phyloP scores from a whole-genome alignment of 2,888 invertebrate species.

The Drosophila mimica region DNA sequence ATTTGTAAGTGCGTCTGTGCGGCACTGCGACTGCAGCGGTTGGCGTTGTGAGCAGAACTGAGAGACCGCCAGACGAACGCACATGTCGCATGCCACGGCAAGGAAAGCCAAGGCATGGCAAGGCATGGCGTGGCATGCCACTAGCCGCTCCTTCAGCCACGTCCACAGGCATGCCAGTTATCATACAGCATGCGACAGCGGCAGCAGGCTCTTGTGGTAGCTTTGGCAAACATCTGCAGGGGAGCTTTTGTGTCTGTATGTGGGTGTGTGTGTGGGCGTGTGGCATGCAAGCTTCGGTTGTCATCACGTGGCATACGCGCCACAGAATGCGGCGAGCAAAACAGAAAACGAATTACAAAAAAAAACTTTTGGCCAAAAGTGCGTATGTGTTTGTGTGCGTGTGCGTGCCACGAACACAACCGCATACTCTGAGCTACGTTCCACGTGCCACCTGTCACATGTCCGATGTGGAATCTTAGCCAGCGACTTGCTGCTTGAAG shows the following conservation, averaged over 20 bases:
- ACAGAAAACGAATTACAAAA: slow-evolving; percentile 48
- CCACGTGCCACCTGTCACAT: slow-evolving; percentile 10
- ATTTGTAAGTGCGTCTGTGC: slow-evolving; percentile 49
- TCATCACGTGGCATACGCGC: slow-evolving; percentile 56
- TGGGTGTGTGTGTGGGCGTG: slow-evolving; percentile 15
- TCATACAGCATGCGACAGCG: slow-evolving; percentile 64
- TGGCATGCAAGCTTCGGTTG: slow-evolving; percentile 56
- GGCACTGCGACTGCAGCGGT: slow-evolving; percentile 71
- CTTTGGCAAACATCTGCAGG: slow-evolving; percentile 58
- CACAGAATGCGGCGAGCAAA: slow-evolving; percentile 65
- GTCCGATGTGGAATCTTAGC: slow-evolving; percentile 7
- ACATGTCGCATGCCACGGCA: slow-evolving; percentile 38
- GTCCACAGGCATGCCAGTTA: slow-evolving; percentile 33
- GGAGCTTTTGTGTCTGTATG: slow-evolving; percentile 40
- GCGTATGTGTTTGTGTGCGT: not conserved
- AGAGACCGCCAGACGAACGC: slow-evolving; percentile 51
- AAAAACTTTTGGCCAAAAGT: slow-evolving; percentile 19
- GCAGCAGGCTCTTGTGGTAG: slow-evolving; percentile 33
- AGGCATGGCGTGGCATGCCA: slow-evolving; percentile 17
- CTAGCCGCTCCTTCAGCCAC: slow-evolving; percentile 2
- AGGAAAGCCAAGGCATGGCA: not conserved
- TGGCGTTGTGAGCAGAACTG: slow-evolving; percentile 74
- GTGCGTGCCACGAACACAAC: not conserved
- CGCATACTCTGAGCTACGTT: slow-evolving; percentile 11
- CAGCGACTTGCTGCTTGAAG: not conserved